Evolutionary conservation across 2,113 vertebrate genomes (phyloP), one percentile per base, ranked within the genome.

Genomic region (Okapia johnstoni): DNA sequence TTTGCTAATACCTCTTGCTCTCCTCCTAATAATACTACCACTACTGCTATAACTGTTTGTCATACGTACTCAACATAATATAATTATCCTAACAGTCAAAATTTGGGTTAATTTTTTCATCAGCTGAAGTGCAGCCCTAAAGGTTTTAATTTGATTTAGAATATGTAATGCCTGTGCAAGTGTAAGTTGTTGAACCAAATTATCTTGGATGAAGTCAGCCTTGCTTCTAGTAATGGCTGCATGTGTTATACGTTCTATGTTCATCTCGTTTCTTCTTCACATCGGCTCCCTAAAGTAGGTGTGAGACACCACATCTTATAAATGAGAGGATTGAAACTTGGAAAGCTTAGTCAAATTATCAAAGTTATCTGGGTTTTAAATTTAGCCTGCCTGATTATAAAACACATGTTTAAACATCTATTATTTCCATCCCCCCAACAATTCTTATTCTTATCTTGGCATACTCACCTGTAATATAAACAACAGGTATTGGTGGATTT

Each of bases 71-170:
- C 17, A 33, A 21, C 7, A 23, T 17, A 76, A 33, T 70, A 7
- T 46, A 15, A 7, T 70, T 7, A 76, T 73, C 9, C 52, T 26
- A 83, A 40, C 58, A 4, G 5, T 54, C 52, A 83, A 25, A 48
- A 0, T 25, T 97, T 73, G 83, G 12, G 33, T 36, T 87, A 36
- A 86, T 84, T 96, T 91, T 92, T 19, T 54, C 6, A 40, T 40
- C 0, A 70, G 2, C 63, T 96, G 23, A 79, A 85, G 21, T 1
- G 0, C 23, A 73, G 40, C 0, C n/a, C 2, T 25, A 81, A 28
- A 81, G 2, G 36, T 89, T 81, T 95, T 13, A 17, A 87, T 98
- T 98, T 92, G 36, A 36, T 46, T 97, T 97, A 7, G 2, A n/a
- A 50, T 93, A 87, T 96, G 21, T 63, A 88, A 11, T 54, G 13